Percentiles rank a stretch among this genome's conserved stretches.
Evolutionary conservation across 2,888 invertebrate genomes (phyloP).

Genomic region (Polyommatus iphigenia): DNA sequence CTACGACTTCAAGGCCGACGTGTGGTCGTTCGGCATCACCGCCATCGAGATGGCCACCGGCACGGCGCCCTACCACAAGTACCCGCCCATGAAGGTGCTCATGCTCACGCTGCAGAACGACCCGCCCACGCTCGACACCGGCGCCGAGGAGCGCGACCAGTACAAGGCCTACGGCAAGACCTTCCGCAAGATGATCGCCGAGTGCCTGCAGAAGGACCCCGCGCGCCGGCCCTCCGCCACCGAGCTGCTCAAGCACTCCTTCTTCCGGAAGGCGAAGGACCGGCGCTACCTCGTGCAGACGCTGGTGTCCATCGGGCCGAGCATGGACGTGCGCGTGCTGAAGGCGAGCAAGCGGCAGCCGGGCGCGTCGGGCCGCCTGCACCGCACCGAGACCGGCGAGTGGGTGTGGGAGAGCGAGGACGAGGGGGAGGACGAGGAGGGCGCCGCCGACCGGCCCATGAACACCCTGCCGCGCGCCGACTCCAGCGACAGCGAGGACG

Average conservation of each 20-base stretch:
- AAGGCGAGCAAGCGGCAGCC: slow-evolving; percentile 92
- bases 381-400: slow-evolving; percentile 96
- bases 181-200: slow-evolving; percentile 98
- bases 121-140: slow-evolving; percentile 97
- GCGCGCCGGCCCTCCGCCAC: slow-evolving; percentile 97
- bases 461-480: slow-evolving; percentile 81
- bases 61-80: slow-evolving; percentile 99
- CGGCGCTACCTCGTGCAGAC: slow-evolving; percentile 94
- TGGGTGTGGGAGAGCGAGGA: slow-evolving; percentile 99
- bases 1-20: slow-evolving; percentile 98
- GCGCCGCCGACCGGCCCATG: slow-evolving; percentile 80
- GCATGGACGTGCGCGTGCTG: slow-evolving; percentile 94
- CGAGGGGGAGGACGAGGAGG: slow-evolving; percentile 84
- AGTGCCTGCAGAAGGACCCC: slow-evolving; percentile 98
- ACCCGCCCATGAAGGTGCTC: slow-evolving; percentile 99
- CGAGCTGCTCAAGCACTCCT: slow-evolving; percentile 97
- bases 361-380: slow-evolving; percentile 91
- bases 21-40: slow-evolving; percentile 94
- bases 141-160: slow-evolving; percentile 98
- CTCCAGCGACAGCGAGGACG: slow-evolving; percentile 81
- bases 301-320: slow-evolving; percentile 91
- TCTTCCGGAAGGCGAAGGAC: slow-evolving; percentile 99
- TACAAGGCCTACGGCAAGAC: slow-evolving; percentile 99
- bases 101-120: slow-evolving; percentile 99
- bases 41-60: slow-evolving; percentile 99